phyloP scores from a whole-genome alignment of 2,113 vertebrate species.

The Crotalus helleri region DNA sequence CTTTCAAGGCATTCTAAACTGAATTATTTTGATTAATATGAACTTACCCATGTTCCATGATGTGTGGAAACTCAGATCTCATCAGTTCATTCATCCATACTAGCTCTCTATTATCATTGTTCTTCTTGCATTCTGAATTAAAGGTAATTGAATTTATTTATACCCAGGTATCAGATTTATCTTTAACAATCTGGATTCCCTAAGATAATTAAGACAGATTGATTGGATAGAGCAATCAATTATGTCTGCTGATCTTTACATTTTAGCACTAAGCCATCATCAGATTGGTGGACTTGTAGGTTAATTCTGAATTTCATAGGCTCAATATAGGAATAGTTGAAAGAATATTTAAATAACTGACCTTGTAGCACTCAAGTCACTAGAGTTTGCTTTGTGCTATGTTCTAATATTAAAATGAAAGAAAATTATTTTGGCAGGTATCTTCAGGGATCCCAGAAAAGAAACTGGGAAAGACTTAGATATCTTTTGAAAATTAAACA shows the following conservation, averaged over 20 bases:
- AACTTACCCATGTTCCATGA: too few relatives aligned
- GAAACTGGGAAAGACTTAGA: neutral
- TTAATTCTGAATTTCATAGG: neutral
- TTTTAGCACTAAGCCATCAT: neutral
- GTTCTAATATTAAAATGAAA: neutral
- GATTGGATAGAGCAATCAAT: neutral
- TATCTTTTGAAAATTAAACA: slow-evolving; percentile 9
- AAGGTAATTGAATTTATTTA: neutral
- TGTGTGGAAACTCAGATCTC: neutral
- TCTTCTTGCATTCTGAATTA: neutral
- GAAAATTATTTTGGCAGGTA: neutral
- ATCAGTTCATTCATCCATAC: neutral
- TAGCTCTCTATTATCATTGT: neutral
- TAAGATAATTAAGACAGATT: neutral
- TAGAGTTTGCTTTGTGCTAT: neutral
- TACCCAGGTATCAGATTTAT: neutral
- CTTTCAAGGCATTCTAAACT: neutral
- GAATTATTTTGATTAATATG: neutral
- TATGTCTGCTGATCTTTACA: neutral
- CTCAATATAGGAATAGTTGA: neutral
- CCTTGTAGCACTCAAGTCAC: neutral
- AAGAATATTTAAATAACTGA: neutral
- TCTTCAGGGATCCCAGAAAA: slow-evolving; percentile 15
- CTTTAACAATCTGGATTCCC: neutral
- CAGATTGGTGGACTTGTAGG: neutral